Evolutionary conservation across 64 coral and sea anemone genomes (phyloP), one percentile per base, ranked within the genome.

Genomic region (Pachyseris speciosa): DNA sequence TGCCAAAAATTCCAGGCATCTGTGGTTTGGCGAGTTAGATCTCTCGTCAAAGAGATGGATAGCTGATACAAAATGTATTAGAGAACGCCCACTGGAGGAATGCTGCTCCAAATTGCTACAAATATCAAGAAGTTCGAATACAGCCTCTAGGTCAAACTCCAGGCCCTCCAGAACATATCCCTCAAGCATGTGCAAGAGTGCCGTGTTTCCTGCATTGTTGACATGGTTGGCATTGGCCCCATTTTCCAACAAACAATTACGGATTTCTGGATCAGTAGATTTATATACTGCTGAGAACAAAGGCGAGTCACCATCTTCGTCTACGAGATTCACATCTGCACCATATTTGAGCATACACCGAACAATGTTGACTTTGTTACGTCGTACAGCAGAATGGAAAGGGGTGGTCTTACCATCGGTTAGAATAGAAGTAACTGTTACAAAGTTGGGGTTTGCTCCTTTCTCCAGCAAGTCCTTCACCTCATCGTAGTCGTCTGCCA

Each of bases 171-270:
- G 67, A 87, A 87, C 67, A 87, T 87, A 87, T 37, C 84, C 84
- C 84, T 87, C 84, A 87, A 87, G 84, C 84, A 87, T 87, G 84
- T 87, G 84, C 84, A 87, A 87, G 84, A 87, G 84, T 72, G 84
- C 84, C 67, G 84, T 87, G 66, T 87, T 87, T 5, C 84, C 84
- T 2, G 84, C 84, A 87, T 87, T 72, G 67, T 72, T 87, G 84
- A 31, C 8, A 72, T 72, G 84, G 67, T 87, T 51, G 67, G 16
- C 84, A 72, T 72, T 87, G 66, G 67, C 42, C 42, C 84, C 84
- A 87, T 70, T 72, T 72, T 73, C 67, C 67, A 87, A 87, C 67
- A 87, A 72, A 72, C 13, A 20, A 52, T 58, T 87, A 72, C 84
- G 84, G 84, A 87, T 87, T 87, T 87, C 84, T 87, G 84, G 67